Base-by-base conservation (phyloP, 2,888 invertebrate genomes). In the Spodoptera picta region DNA sequence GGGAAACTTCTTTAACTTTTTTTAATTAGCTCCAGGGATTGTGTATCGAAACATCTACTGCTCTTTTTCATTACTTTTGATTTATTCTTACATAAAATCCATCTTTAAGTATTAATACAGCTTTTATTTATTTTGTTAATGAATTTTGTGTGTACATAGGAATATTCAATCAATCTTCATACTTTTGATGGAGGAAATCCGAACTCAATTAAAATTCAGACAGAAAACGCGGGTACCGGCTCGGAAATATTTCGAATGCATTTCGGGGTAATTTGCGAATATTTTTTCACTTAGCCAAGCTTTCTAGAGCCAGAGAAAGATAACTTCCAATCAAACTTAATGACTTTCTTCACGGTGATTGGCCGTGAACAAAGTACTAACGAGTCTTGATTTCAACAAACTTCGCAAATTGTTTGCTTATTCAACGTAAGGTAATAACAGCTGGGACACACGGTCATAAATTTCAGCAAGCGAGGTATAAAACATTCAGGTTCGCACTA, bases 281-380 rank as follows among this genome's bases (percentile, higher is more conserved):
- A 65, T 58, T 73, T 79, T 75, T 74, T 69, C 64, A 58, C 57
- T 42, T 46, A 23, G 50, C 54, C 68, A 65, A 78, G 63, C 66
- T 70, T 49, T 69, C 51, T 60, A 60, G 47, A 67, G 55, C 56
- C 45, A 43, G 62, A 67, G 63, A 69, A 75, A 70, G 73, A 60
- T 73, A 74, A 69, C 79, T 75, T 72, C 70, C 75, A 83, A 84
- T 85, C 82, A 83, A 82, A 83, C 78, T 78, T 82, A 84, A 83
- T 82, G 81, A 83, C 75, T 84, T 82, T 83, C 82, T 84, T 80
- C 74, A 80, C 81, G 78, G 80, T 84, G 83, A 87, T 87, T 86
- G 84, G 83, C 80, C 75, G 70, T 81, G 82, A 82, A 82, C 75
- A 80, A 81, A 82, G 81, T 77, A 79, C 82, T 86, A 86, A 87